These are phyloP conservation scores for Resseliella maxima DNA, from an alignment of 2,888 invertebrate species.

Conservation along the genomic window DNA sequence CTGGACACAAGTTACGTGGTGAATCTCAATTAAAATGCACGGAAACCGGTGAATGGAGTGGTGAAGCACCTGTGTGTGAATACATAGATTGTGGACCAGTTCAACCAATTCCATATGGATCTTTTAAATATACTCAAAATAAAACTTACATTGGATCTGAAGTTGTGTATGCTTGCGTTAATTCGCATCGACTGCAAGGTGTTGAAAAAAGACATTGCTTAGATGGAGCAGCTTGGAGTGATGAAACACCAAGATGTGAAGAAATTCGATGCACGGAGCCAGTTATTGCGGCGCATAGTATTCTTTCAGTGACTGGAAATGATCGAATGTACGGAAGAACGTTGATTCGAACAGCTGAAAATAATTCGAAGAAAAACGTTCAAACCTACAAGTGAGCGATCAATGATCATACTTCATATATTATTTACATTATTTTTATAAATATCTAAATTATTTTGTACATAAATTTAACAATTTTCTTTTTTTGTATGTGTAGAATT, in stretches of 20 bases:
- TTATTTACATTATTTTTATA: background rate
- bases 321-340: conserved; percentile 90
- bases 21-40: conserved; percentile 78
- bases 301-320: conserved; percentile 89
- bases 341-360: conserved; percentile 79
- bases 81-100: conserved; percentile 91
- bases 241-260: conserved; percentile 86
- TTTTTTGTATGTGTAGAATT: conserved; percentile 68
- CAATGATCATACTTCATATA: no score
- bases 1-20: conserved; percentile 83
- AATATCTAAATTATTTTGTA: background rate
- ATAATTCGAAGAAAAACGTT: conserved; percentile 72
- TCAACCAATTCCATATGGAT: conserved; percentile 81
- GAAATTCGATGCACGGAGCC: conserved; percentile 92
- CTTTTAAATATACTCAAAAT: conserved; percentile 79
- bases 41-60: conserved; percentile 85
- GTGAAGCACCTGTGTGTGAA: conserved; percentile 83
- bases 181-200: conserved; percentile 83
- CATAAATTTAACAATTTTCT: background rate
- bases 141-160: conserved; percentile 85
- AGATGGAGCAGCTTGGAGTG: conserved; percentile 85
- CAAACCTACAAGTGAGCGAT: conserved; percentile 79
- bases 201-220: conserved; percentile 78
- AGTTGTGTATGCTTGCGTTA: conserved; percentile 82
- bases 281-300: conserved; percentile 82